phyloP scores from a whole-genome alignment of 2,113 vertebrate species.

The Hemiscyllium ocellatum region DNA sequence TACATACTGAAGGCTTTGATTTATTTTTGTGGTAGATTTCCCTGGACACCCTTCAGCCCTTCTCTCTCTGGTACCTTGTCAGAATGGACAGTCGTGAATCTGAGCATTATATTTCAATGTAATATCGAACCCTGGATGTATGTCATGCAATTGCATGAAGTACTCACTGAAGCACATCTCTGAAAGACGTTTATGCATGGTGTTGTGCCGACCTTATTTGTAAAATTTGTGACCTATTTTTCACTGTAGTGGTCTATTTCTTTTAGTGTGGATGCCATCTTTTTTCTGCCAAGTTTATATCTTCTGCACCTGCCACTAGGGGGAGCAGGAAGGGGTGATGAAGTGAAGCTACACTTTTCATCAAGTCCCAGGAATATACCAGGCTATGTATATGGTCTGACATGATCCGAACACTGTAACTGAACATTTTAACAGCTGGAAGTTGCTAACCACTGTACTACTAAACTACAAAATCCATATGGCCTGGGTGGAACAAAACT shows the following conservation, averaged over 20 bases:
- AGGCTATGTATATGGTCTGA: not conserved
- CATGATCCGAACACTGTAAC: not conserved
- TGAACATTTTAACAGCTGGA: not conserved
- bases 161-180: not conserved
- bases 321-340: not conserved
- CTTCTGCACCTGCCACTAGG: not conserved
- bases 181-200: not conserved
- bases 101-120: not conserved
- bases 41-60: not conserved
- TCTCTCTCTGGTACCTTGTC: not conserved
- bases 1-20: not conserved
- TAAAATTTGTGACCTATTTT: not conserved
- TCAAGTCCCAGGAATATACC: no score
- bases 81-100: not conserved
- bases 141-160: not conserved
- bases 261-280: not conserved
- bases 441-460: not conserved
- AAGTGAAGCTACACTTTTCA: not conserved
- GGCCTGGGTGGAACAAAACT: slow-evolving; percentile 15
- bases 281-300: not conserved
- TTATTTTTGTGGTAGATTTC: not conserved
- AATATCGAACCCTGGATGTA: not conserved
- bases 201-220: not conserved
- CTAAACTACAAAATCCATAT: not conserved
- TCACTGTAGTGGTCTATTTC: not conserved